Evolutionary conservation across 1,140 invertebrate species (phyloP), one percentile per base, ranked within the genome.

Genomic region (Drosophila athabasca): DNA sequence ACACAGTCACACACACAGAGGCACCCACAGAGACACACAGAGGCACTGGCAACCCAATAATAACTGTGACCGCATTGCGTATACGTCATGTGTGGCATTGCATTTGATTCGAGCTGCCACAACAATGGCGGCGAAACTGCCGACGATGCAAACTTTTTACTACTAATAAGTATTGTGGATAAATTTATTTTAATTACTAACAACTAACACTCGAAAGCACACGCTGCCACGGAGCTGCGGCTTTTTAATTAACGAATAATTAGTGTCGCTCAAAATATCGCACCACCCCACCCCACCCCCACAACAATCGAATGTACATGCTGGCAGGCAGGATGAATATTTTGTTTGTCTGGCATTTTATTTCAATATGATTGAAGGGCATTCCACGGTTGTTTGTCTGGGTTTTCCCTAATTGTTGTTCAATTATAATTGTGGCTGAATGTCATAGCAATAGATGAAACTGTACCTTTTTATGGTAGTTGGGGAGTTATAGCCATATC

Each of bases 51-150:
- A 57, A 65, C 60, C 81, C 65, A 71, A 70, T 71, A 87, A 85
- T 85, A 85, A 81, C 69, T 78, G 74, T 74, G 65, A 87, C 82
- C 81, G 53, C 82, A 65, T 75, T 88, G 79, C 78, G 78, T 82
- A 85, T 81, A 85, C 83, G 82, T 82, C 83, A 87, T 87, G 82
- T 87, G 73, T 62, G 59, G 82, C 68, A 58, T 64, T 66, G 52
- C 71, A 61, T 75, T 60, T 52, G 59, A 64, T 75, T 75, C 44
- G 46, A 46, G 44, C 35, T 13, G 41, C 41, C 24, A 46, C 44
- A 75, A 57, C 50, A 67, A 46, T 39, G 15, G 29, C 5, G 3
- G 31, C 19, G 6, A 52, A 26, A 52, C 44, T 39, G 22, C 46
- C 46, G 8, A 55, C 58, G 65, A 57, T 19, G 52, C 46, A 58